Evolutionary conservation across 2,797 vertebrate genomes (phyloP), one percentile per base, ranked within the genome.

Genomic region (Alcedo quadribrachys): DNA sequence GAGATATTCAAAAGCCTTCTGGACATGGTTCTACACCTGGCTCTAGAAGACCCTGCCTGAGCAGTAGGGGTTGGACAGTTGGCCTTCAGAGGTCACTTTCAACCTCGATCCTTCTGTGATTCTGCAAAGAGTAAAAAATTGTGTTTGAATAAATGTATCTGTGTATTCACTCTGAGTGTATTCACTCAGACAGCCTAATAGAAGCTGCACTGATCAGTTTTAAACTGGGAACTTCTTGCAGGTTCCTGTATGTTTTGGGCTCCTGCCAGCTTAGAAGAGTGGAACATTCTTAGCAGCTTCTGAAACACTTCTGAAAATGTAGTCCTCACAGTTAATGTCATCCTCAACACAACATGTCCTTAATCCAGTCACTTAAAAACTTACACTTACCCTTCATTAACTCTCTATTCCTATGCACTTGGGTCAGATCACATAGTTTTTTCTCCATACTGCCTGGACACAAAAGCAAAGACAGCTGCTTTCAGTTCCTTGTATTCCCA

Each of bases 251-350:
- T 80, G 67, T 68, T 84, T 94, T 91, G 88, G 71, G 45, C 9
- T 91, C 9, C 81, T 86, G 78, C 74, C 78, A 87, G n/a, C 11
- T 91, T 86, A 60, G 43, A 84, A 85, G 67, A 32, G 32, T 69
- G 28, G 77, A 94, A 91, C 83, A 18, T 16, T 81, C 53, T 79
- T 57, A 80, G 60, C 45, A 90, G 83, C 55, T 88, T 92, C 75
- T 88, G 81, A 87, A 94, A 93, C 67, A 55, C 6, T 60, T 75
- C 24, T 7, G 43, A 75, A 84, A 69, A 61, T 6, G 42, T 67
- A 65, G 13, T n/a, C 21, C 10, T 68, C 25, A 55, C 6, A 57
- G 15, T 54, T 78, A 57, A 75, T 35, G 8, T 54, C 25, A 18
- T 40, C 37, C 32, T 76, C 45, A 92, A n/a, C n/a, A 37, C 15